These are phyloP conservation scores for Tragelaphus eurycerus DNA, from an alignment of 2,797 vertebrate genomes.

Conservation along the genomic window DNA sequence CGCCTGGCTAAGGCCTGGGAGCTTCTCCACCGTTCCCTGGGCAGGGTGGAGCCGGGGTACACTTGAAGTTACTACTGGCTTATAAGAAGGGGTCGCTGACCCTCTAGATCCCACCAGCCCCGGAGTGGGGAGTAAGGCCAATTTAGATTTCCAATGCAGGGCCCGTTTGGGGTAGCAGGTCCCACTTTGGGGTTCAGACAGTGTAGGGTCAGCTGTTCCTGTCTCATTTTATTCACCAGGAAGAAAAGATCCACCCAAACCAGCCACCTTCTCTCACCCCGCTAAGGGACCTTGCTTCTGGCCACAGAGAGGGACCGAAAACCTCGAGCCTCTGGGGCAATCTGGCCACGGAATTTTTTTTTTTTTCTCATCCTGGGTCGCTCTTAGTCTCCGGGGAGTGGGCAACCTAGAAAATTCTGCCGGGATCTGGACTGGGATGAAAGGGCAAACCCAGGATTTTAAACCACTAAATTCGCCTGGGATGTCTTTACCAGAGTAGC, in stretches of 20 bases:
- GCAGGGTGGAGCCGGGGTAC: not conserved
- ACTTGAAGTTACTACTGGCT: constrained; percentile 10
- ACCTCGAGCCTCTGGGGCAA: not conserved
- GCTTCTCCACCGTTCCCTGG: not conserved
- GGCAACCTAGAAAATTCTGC: constrained; percentile 68
- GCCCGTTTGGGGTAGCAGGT: not conserved
- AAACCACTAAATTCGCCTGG: constrained; percentile 39
- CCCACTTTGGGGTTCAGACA: constrained; percentile 19
- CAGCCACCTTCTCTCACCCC: not conserved
- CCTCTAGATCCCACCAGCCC: not conserved
- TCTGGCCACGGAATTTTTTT: not conserved
- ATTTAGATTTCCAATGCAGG: constrained; percentile 56
- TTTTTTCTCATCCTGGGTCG: constrained; percentile 18
- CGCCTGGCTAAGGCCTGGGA: not conserved
- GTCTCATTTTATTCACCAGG: not conserved
- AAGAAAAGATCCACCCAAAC: not conserved
- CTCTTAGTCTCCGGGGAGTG: constrained; percentile 68
- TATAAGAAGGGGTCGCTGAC: not conserved
- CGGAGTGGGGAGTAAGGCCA: constrained; percentile 31
- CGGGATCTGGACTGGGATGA: constrained; percentile 59
- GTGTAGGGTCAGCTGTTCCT: not conserved
- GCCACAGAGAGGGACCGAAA: not conserved
- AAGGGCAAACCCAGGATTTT: constrained; percentile 62
- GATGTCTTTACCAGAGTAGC: constrained; percentile 34
- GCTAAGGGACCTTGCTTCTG: not conserved